A percentile compares a stretch with the other conserved stretches of the same genome.
Conservation (phyloP, 2,113 vertebrate genomes). For the Microcebus jonahi region DNA sequence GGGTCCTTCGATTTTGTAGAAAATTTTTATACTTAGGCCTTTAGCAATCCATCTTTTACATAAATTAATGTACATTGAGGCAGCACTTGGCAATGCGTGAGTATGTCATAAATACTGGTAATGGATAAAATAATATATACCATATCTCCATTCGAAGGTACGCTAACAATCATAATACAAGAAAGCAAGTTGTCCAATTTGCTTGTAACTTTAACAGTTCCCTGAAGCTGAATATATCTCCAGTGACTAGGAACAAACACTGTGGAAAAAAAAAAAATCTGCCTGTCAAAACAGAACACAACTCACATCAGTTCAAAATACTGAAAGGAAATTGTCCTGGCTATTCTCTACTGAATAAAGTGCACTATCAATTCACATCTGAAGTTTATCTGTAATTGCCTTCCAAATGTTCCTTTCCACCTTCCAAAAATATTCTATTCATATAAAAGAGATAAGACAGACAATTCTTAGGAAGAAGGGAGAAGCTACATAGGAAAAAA, state of each 20-base stretch:
- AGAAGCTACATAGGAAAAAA: not conserved
- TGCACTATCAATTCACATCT: not conserved
- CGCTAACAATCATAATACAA: not conserved
- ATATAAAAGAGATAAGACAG: constrained; percentile 29
- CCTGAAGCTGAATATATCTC: not conserved
- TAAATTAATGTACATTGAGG: not conserved
- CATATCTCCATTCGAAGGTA: not conserved
- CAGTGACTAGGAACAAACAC: not conserved
- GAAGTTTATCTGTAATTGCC: constrained; percentile 26
- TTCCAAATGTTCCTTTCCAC: constrained; percentile 25
- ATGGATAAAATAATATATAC: not conserved
- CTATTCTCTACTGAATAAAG: not conserved
- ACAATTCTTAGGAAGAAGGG: constrained; percentile 2
- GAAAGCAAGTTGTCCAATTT: not conserved
- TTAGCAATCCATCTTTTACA: not conserved
- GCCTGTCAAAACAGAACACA: constrained; percentile 10
- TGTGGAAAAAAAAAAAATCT: not conserved
- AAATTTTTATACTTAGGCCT: not conserved
- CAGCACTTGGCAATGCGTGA: not conserved
- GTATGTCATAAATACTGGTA: not conserved
- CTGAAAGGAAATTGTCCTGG: not conserved
- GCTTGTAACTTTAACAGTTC: not conserved
- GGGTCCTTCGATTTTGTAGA: not conserved
- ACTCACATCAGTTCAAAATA: constrained; percentile 17
- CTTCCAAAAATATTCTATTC: constrained; percentile 45